phyloP scores from a whole-genome alignment of 2,888 invertebrate species.

The Drosophila antonietae region DNA sequence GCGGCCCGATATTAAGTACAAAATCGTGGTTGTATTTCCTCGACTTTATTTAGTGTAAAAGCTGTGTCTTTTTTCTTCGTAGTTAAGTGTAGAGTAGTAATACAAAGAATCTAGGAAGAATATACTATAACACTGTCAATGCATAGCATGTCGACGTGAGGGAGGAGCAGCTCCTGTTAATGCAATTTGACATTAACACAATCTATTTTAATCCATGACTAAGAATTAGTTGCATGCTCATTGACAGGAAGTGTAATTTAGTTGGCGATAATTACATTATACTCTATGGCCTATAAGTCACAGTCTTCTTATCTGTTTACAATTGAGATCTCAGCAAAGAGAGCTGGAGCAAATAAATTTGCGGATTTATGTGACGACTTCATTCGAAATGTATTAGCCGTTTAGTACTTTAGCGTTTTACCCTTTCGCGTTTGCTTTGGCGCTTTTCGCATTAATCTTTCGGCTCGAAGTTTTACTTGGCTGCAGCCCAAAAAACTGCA shows the following conservation, averaged over 20 bases:
- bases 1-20: no score
- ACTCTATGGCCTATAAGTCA: conserved; percentile 19
- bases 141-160: no score
- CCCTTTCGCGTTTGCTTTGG: conserved; percentile 57
- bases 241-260: conserved; percentile 15
- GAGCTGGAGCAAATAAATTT: conserved; percentile 24
- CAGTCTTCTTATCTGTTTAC: conserved; percentile 31
- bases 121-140: no score
- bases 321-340: conserved; percentile 34
- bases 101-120: no score
- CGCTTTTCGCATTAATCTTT: conserved; percentile 70
- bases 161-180: no score
- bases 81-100: no score
- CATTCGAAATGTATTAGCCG: conserved; percentile 59
- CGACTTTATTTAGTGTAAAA: no score
- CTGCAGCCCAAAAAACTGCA: conserved; percentile 48
- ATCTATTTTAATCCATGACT: neutral
- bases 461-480: conserved; percentile 53
- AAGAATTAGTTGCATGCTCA: neutral
- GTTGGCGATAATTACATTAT: conserved; percentile 5
- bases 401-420: conserved; percentile 45
- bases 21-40: no score
- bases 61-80: no score
- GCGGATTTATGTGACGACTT: conserved; percentile 44
- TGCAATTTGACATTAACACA: no score